Conservation (phyloP, 2,888 invertebrate genomes). For the Malacosoma neustria region DNA sequence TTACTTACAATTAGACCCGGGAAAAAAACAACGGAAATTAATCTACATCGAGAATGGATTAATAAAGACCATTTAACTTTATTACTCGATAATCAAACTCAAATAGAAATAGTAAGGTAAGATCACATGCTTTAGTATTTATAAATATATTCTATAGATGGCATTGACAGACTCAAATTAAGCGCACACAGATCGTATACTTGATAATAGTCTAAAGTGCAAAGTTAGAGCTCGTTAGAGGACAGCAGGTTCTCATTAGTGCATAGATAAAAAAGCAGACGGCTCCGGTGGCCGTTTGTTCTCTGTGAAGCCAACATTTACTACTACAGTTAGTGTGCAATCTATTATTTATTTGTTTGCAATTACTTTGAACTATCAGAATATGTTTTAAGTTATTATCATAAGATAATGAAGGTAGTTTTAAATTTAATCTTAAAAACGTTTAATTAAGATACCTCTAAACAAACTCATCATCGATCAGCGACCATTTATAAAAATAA, state of each 20-base stretch:
- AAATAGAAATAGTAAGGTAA: too few species aligned
- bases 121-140: too few species aligned
- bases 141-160: too few species aligned
- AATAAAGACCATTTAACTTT: too few species aligned
- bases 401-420: neutral
- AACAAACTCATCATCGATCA: too few species aligned
- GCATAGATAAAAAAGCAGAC: conserved; percentile 35
- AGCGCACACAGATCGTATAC: conserved; percentile 35
- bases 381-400: neutral
- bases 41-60: too few species aligned
- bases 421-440: too few species aligned
- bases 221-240: conserved; percentile 53
- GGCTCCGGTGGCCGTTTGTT: neutral
- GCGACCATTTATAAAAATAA: too few species aligned
- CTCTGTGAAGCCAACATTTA: neutral
- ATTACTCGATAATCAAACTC: too few species aligned
- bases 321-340: neutral
- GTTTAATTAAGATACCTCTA: too few species aligned
- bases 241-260: conserved; percentile 51
- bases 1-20: too few species aligned
- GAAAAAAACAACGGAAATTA: too few species aligned
- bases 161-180: conserved; percentile 5
- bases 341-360: neutral
- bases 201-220: conserved; percentile 49
- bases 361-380: neutral